A percentile compares a stretch with the other conserved stretches of the same genome.
These are phyloP conservation scores for Chironex yamaguchii DNA, from an alignment of 30 jellyfish, hydroid and myxozoan species.

Conservation along the genomic window DNA sequence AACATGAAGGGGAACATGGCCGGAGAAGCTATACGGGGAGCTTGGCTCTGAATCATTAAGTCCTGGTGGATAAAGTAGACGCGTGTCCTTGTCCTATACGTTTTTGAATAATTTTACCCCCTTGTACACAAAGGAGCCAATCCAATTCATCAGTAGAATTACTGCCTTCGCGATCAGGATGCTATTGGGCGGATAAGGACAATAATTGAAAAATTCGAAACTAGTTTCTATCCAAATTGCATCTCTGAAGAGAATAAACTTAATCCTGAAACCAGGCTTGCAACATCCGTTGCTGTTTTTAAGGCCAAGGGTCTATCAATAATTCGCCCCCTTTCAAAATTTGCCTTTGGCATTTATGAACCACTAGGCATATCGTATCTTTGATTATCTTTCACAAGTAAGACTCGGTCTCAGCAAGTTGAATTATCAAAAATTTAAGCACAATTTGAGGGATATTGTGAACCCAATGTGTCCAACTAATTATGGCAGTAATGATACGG, in stretches of 20 bases:
- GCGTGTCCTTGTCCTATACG: no score
- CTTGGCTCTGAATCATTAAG: no score
- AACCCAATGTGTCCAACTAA: background rate
- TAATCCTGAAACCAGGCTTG: background rate
- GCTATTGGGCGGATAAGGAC: background rate
- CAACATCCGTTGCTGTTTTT: background rate
- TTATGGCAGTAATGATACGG: background rate
- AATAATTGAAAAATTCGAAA: background rate
- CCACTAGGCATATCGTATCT: background rate
- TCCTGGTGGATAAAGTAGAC: no score
- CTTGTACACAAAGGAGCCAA: background rate
- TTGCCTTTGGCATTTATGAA: background rate
- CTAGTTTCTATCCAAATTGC: background rate
- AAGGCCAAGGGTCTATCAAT: background rate
- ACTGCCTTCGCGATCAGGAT: background rate
- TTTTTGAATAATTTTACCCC: no score
- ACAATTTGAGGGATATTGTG: background rate
- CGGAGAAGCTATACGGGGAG: background rate
- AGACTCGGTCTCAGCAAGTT: background rate
- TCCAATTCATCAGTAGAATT: background rate
- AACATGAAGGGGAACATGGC: background rate
- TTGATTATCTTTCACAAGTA: background rate
- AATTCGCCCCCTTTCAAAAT: background rate
- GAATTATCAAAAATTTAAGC: background rate
- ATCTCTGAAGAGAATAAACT: background rate